A percentile compares a stretch with the other conserved stretches of the same genome.
Conservation (phyloP, 1,140 invertebrate species). For the Lordiphosa mommai region DNA sequence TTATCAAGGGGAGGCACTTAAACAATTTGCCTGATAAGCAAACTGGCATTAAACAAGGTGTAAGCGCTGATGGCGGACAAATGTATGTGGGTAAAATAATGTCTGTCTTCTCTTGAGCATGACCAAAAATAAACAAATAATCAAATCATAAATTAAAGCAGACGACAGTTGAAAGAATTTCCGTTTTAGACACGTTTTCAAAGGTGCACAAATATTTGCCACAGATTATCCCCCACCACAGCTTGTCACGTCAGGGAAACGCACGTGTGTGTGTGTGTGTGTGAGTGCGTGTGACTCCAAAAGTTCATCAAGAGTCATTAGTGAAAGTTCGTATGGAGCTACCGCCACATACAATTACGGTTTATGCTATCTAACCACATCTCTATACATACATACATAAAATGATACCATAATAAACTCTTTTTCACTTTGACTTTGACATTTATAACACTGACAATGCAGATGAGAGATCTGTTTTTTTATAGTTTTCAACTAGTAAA, state of each 20-base stretch:
- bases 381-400: neutral
- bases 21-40: slow-evolving; percentile 25
- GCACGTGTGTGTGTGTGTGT: slow-evolving; percentile 13
- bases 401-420: slow-evolving; percentile 8
- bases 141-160: neutral
- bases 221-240: neutral
- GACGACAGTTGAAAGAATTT: slow-evolving; percentile 23
- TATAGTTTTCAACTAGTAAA: neutral
- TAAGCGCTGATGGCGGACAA: slow-evolving; percentile 11
- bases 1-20: slow-evolving; percentile 19
- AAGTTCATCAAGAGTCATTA: slow-evolving; percentile 70
- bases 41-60: slow-evolving; percentile 33
- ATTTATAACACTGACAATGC: slow-evolving; percentile 8
- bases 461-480: neutral
- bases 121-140: slow-evolving; percentile 16
- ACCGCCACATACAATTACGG: slow-evolving; percentile 67
- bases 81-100: neutral
- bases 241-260: neutral
- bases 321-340: slow-evolving; percentile 59
- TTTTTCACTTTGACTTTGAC: slow-evolving; percentile 40
- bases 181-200: slow-evolving; percentile 20
- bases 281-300: slow-evolving; percentile 34
- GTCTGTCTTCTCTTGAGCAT: slow-evolving; percentile 6
- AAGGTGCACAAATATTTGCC: slow-evolving; percentile 1
- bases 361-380: slow-evolving; percentile 24